Percentiles rank a stretch among this genome's conserved stretches.
These are phyloP conservation scores for Crotalus viridis DNA, from an alignment of 2,113 vertebrate genomes.

Conservation along the genomic window DNA sequence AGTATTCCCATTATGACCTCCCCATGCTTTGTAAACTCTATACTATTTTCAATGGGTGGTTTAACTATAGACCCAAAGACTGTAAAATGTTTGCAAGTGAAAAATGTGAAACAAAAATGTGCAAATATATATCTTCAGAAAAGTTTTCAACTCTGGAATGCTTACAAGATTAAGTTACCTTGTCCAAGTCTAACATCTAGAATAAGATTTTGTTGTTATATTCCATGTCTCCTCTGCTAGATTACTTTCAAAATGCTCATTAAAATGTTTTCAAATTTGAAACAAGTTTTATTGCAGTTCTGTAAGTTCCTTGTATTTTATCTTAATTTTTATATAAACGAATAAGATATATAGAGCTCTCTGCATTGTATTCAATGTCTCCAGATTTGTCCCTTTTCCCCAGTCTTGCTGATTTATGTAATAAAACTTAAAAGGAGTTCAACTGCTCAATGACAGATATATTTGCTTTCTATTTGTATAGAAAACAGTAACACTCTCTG, in stretches of 20 bases:
- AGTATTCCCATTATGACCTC: neutral
- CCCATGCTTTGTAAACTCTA: slow-evolving; percentile 35
- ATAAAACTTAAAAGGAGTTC: neutral
- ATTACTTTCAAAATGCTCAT: neutral
- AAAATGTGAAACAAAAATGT: slow-evolving; percentile 47
- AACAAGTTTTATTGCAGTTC: neutral
- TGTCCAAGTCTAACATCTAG: neutral
- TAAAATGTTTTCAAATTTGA: neutral
- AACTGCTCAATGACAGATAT: neutral
- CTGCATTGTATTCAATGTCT: neutral
- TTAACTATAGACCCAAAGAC: slow-evolving; percentile 42
- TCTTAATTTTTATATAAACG: neutral
- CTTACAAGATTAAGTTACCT: slow-evolving; percentile 24
- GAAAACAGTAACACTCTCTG: neutral
- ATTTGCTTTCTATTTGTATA: neutral
- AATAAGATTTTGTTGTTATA: slow-evolving; percentile 15
- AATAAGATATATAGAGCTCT: neutral
- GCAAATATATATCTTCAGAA: slow-evolving; percentile 44
- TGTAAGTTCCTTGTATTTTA: neutral
- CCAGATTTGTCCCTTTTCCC: neutral
- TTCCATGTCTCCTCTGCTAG: slow-evolving; percentile 9
- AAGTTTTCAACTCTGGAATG: slow-evolving; percentile 42
- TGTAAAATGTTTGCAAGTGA: slow-evolving; percentile 54
- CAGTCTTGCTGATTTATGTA: neutral
- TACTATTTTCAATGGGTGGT: slow-evolving; percentile 51